Evolutionary conservation across 1,140 invertebrate genomes (phyloP), one percentile per base, ranked within the genome.

Genomic region (Drosophila bocki): DNA sequence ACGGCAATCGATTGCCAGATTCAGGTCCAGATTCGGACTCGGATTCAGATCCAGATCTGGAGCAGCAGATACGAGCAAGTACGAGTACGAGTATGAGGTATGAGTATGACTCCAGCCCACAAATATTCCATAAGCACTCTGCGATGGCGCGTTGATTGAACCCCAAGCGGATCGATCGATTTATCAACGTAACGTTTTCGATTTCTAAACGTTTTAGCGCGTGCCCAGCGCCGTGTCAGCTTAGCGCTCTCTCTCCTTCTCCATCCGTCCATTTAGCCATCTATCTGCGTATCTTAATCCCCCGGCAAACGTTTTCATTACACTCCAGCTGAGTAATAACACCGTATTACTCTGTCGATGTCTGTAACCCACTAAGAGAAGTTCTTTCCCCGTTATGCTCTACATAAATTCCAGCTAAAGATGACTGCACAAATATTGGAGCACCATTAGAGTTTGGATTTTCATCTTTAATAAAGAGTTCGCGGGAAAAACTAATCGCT

Each of bases 181-280:
- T 88, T 84, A 80, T 88, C 81, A 87, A 78, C 58, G 80, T 78
- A 80, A 60, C 53, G 84, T 74, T 80, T 78, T 75, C 82, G 62
- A 67, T 86, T 85, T 85, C 78, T 62, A 78, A 85, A 69, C 57
- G 64, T 60, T 88, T 84, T 84, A 87, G 85, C 84, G 84, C 84
- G 84, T 87, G 84, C 83, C 80, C 78, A 69, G 51, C 60, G 67
- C 67, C 80, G 82, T 72, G 70, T 85, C 82, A 82, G 82, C 83
- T 85, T 85, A 85, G 39, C 69, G 61, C 50, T 50, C 70, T 60
- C 50, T 62, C 19, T 54, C 47, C 48, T 13, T 39, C 51, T 29
- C 26, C 33, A 37, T 9, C 47, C 61, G 39, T 51, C 60, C 29
- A 64, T 50, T 45, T 19, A 26, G 35, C 57, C 53, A 79, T 61